phyloP scores from a whole-genome alignment of 2,113 vertebrate species.

The Haplochromis burtoni region DNA sequence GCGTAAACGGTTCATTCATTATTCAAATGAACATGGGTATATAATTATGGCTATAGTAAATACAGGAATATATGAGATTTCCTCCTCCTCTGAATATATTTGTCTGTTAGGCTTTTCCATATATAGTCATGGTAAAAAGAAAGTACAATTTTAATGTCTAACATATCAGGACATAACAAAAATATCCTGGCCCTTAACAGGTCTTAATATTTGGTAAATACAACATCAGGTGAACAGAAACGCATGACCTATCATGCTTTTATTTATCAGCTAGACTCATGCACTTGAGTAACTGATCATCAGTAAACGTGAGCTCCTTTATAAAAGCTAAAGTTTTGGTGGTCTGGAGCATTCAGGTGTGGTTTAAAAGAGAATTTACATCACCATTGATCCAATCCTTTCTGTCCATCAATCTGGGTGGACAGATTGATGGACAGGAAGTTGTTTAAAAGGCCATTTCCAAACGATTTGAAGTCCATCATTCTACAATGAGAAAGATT shows the following conservation, averaged over 20 bases:
- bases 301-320: neutral
- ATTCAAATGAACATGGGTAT: neutral
- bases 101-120: neutral
- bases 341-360: neutral
- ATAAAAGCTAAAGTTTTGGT: neutral
- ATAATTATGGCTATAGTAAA: neutral
- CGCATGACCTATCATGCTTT: neutral
- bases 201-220: neutral
- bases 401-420: accelerated
- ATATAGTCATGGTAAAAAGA: neutral
- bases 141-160: neutral
- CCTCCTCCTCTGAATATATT: neutral
- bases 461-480: neutral
- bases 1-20: neutral
- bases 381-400: neutral
- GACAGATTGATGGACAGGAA: neutral
- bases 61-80: neutral
- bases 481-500: neutral
- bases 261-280: neutral
- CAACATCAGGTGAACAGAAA: neutral
- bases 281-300: neutral
- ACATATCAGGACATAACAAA: neutral
- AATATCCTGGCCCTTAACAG: neutral
- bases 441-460: neutral
- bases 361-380: neutral